Percentiles rank a stretch among this genome's conserved stretches.
Evolutionary conservation across 2,888 invertebrate genomes (phyloP).

Genomic region (Hirtodrosophila confusa): DNA sequence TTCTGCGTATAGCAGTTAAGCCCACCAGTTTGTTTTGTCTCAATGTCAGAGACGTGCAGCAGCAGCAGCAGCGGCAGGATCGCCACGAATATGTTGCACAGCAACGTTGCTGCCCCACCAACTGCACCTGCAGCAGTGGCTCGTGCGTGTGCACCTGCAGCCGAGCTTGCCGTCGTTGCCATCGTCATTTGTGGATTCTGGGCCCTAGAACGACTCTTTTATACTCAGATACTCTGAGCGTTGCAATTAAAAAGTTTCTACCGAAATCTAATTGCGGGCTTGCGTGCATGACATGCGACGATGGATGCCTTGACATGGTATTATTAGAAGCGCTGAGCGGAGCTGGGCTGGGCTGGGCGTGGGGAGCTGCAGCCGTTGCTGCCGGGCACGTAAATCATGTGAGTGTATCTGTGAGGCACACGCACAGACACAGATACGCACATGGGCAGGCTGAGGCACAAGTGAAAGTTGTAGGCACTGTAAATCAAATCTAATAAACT

Average conservation of each 20-base stretch:
- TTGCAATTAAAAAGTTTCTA: slow-evolving; percentile 73
- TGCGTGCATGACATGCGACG: slow-evolving; percentile 41
- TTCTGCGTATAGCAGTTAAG: too few species aligned
- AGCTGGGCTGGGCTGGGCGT: not conserved
- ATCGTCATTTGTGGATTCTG: slow-evolving; percentile 12
- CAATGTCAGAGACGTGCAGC: slow-evolving; percentile 4
- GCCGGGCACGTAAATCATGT: slow-evolving; percentile 44
- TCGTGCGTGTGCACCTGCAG: not conserved
- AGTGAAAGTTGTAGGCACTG: slow-evolving; percentile 64
- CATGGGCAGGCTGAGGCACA: slow-evolving; percentile 17
- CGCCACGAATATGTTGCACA: not conserved
- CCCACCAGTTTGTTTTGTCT: slow-evolving; percentile 3
- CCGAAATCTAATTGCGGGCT: slow-evolving; percentile 51
- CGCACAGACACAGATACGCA: slow-evolving; percentile 1
- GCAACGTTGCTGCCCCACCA: not conserved
- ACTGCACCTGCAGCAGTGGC: not conserved
- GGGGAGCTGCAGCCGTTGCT: slow-evolving; percentile 31
- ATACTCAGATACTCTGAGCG: slow-evolving; percentile 33
- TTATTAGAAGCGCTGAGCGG: slow-evolving; percentile 42
- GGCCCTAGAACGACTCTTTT: slow-evolving; percentile 28
- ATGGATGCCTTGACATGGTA: slow-evolving; percentile 52
- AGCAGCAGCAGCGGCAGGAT: slow-evolving; percentile 6
- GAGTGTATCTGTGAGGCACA: slow-evolving; percentile 22
- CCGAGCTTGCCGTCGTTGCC: slow-evolving; percentile 4
- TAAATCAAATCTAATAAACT: slow-evolving; percentile 78